Evolutionary conservation across 2,888 invertebrate genomes (phyloP), one percentile per base, ranked within the genome.

Genomic region (Abrostola triplasia): DNA sequence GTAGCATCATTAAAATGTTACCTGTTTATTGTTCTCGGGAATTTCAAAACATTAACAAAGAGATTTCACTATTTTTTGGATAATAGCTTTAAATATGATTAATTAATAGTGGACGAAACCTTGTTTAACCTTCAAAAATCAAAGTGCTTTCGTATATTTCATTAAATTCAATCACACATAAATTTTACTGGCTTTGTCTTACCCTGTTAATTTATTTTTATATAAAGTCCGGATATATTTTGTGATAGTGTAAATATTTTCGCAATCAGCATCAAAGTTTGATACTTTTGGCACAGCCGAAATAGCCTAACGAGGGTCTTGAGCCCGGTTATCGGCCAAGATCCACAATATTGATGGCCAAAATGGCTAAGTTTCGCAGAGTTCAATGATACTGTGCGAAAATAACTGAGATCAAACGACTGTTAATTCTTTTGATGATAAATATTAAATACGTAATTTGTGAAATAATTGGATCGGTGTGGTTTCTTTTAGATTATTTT

Each of bases 401-500:
- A 70, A 69, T 69, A 78, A 55, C 44, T 36, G 13, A 72, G 72
- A 79, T 79, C 79, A 79, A 79, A 79, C 59, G 70, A 50, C 13
- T 12, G 42, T 36, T 53, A 48, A 48, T 48, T 55, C 76, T 61
- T 74, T 70, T 74, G 74, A 77, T 67, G 67, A 63, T 67, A 54
- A 24, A 24, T 24, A 24, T 24, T 2, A 52, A 58, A 52, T 53
- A 66, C 38, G 49, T 55, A 10, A 51, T 41, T 36, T 42, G 13
- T 6, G 69, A 62, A 64, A 66, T 70, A 67, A 67, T 64, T 40
- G 4, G 24, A 24, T 24, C 24, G 24, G 61, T 61, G 58, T 64
- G 60, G 59, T 42, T 49, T 62, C 12, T 59, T 44, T 44, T 44
- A 12, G 44, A 13, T 44, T 41, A 62, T 56, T 60, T 57, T 41